Evolutionary conservation across 1,140 invertebrate species (phyloP), one percentile per base, ranked within the genome.

Genomic region (Orius laevigatus): DNA sequence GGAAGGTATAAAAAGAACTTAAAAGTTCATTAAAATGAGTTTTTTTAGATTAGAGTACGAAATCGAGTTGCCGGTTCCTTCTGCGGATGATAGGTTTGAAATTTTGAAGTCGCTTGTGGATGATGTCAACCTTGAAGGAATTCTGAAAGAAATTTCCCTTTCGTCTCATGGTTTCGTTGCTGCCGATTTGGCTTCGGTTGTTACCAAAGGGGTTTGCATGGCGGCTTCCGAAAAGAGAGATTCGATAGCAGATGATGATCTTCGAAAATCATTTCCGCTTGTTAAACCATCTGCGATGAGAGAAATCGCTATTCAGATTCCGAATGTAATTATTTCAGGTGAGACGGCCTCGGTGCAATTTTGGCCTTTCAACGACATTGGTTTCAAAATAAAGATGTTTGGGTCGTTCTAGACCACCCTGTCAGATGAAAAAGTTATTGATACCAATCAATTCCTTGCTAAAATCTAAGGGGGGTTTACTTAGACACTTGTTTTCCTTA

Each of bases 261-360:
- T 84, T 19, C 60, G 73, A 32, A 59, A 64, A 12, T 84, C 84
- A 16, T 60, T 90, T 19, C 76, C 67, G 5, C 60, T 70, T 20
- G 76, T 89, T 0, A 79, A 79, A 57, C 89, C 91, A 0, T 89
- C 83, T 60, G 88, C 87, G 1, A 92, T 95, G 84, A 75, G 85
- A 52, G 86, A 91, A 65, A 73, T 93, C 1, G 66, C 82, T 16
- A 75, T 94, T 50, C 84, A 93, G 65, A 68, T 78, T 18, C 79
- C 84, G 5, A 79, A 87, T 65, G 84, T 91, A 59, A 59, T 55
- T 55, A 25, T 25, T 25, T 25, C 25, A 25, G 25, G 25, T 25
- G 8, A 25, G 25, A n/a, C n/a, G n/a, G 25, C 25, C 25, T 25
- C 25, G 8, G 25, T 25, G 25, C n/a, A 25, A 4, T 25, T 25